Evolutionary conservation across 2,113 vertebrate species (phyloP), one percentile per base, ranked within the genome.

Genomic region (Psittacus erithacus): DNA sequence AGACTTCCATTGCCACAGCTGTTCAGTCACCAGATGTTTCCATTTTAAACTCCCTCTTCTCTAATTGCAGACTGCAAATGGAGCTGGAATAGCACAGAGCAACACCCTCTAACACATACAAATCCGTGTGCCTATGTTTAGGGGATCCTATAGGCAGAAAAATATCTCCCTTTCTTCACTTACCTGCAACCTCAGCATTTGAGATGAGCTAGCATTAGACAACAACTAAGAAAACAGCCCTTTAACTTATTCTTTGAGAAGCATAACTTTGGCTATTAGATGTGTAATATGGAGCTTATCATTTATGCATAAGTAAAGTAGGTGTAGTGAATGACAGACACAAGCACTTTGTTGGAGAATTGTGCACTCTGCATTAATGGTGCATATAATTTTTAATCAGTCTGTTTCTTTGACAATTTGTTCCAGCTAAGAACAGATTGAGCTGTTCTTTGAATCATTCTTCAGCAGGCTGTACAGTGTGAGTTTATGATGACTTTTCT

Each of bases 351-450:
- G 53, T 10, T 85, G 55, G 43, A 47, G n/a, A 86, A 85, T 69
- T 93, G 47, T 84, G 78, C 65, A 52, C 73, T 93, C 78, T 46
- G 57, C 62, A 86, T 93, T 97, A 97, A 91, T 75, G 81, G 49
- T 85, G 41, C 63, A 84, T 81, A 62, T 67, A 55, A 89, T 96
- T 96, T 95, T 93, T 91, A 95, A 92, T 82, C 82, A 95, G 90
- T 39, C 82, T 83, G 64, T 33, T 77, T 97, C 86, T 95, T 78
- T 93, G 95, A 97, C 96, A 96, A 84, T 93, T 93, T 97, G 96
- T 97, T 97, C 97, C 83, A 93, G 81, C 93, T 91, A 84, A 91
- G 95, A 96, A 97, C 97, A 97, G 95, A 96, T 93, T 97, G 97
- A 95, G 90, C 90, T 96, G 90, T 97, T 96, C 93, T 95, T 93